Conservation (phyloP, 2,888 invertebrate genomes). For the Aspidapion aeneum region DNA sequence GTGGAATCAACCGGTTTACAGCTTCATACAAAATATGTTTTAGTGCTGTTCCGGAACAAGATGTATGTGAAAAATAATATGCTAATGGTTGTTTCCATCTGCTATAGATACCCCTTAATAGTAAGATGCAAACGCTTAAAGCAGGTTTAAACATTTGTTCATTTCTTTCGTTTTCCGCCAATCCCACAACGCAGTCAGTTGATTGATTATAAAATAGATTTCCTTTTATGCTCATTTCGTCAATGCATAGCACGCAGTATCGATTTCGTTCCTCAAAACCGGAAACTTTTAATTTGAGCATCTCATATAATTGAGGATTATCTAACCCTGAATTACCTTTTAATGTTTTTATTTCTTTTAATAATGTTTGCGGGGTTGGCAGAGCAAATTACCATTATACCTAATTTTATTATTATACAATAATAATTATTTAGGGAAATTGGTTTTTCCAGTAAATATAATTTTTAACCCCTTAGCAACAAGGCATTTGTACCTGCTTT, state of each 20-base stretch:
- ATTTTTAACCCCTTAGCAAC: no score
- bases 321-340: constrained; percentile 3
- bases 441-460: no score
- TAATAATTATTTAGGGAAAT: no score
- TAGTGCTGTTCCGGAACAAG: background rate
- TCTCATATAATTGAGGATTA: constrained; percentile 5
- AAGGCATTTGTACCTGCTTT: no score
- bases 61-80: constrained; percentile 15
- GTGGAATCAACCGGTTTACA: background rate
- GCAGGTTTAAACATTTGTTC: constrained; percentile 19
- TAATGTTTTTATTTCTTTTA: constrained; percentile 1
- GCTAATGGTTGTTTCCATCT: constrained; percentile 27
- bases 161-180: constrained; percentile 12
- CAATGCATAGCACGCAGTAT: constrained; percentile 18
- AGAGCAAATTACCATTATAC: no score
- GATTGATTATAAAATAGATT: constrained; percentile 21
- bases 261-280: constrained; percentile 8
- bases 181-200: constrained; percentile 22
- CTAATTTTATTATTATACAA: no score
- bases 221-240: constrained; percentile 24
- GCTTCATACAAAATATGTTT: background rate
- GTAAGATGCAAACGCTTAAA: constrained; percentile 16
- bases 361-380: background rate
- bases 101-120: constrained; percentile 21
- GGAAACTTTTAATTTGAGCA: constrained; percentile 6